These are phyloP conservation scores for Gastrophryne carolinensis DNA, from an alignment of 2,797 vertebrate genomes.

Conservation along the genomic window DNA sequence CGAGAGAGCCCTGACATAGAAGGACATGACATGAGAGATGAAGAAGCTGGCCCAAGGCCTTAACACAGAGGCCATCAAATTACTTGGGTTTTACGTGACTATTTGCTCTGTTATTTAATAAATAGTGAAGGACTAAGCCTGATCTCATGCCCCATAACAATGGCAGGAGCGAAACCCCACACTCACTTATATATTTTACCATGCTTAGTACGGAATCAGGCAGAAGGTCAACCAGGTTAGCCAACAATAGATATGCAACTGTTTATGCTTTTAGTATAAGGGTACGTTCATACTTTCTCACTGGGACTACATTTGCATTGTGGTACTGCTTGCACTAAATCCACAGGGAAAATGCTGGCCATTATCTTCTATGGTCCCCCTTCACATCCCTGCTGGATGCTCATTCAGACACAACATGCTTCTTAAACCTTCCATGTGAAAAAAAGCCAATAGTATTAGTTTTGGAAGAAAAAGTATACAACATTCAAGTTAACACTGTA, in stretches of 20 bases:
- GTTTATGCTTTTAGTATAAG: no score
- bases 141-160: constrained; percentile 50
- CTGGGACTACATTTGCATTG: no score
- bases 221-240: background rate
- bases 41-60: constrained; percentile 64
- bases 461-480: no score
- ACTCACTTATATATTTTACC: constrained; percentile 50
- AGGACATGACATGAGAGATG: constrained; percentile 59
- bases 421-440: no score
- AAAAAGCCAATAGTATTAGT: no score
- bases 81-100: constrained; percentile 63
- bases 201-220: background rate
- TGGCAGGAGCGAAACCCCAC: constrained; percentile 39
- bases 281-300: no score
- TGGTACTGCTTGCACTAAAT: no score
- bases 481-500: no score
- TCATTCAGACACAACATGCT: no score
- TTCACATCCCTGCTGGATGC: no score
- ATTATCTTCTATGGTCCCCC: no score
- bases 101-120: constrained; percentile 59
- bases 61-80: constrained; percentile 64
- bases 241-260: background rate
- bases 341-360: no score
- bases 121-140: constrained; percentile 56
- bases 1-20: constrained; percentile 57